Conservation (phyloP, 1,140 invertebrate species). For the Drosophila grimshawi region DNA sequence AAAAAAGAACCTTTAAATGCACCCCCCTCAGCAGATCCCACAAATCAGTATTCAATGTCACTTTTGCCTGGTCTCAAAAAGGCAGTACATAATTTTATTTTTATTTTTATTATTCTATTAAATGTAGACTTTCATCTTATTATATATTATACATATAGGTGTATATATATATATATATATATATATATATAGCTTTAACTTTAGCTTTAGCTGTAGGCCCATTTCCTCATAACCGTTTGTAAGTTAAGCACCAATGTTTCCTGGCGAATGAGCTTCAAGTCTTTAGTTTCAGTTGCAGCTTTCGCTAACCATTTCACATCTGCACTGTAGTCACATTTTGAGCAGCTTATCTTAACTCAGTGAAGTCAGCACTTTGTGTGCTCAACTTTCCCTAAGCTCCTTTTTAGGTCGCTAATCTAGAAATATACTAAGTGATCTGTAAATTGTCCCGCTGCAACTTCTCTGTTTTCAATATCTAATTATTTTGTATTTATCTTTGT, state of each 20-base stretch:
- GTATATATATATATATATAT: too few relatives aligned
- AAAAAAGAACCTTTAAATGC: background rate
- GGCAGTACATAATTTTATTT: too few relatives aligned
- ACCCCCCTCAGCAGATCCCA: constrained; percentile 4
- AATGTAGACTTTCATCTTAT: too few relatives aligned
- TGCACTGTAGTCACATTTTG: constrained; percentile 26
- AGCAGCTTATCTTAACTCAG: constrained; percentile 33
- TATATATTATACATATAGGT: too few relatives aligned
- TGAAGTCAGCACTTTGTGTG: constrained; percentile 23
- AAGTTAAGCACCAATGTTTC: background rate
- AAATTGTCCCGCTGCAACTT: background rate
- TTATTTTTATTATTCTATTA: too few relatives aligned
- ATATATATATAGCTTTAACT: background rate
- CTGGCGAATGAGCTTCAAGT: background rate
- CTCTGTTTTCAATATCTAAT: background rate
- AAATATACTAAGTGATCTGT: constrained; percentile 41
- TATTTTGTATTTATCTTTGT: constrained; percentile 3
- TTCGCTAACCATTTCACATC: constrained; percentile 15
- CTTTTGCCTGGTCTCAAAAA: background rate
- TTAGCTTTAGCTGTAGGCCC: background rate
- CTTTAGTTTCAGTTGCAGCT: background rate
- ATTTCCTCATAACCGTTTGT: background rate
- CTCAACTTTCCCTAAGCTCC: constrained; percentile 46
- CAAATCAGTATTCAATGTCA: background rate
- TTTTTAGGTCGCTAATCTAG: constrained; percentile 45